A percentile compares a stretch with the other conserved stretches of the same genome.
Conservation (phyloP, 2,888 invertebrate species). For the Lordiphosa fenestrarum region DNA sequence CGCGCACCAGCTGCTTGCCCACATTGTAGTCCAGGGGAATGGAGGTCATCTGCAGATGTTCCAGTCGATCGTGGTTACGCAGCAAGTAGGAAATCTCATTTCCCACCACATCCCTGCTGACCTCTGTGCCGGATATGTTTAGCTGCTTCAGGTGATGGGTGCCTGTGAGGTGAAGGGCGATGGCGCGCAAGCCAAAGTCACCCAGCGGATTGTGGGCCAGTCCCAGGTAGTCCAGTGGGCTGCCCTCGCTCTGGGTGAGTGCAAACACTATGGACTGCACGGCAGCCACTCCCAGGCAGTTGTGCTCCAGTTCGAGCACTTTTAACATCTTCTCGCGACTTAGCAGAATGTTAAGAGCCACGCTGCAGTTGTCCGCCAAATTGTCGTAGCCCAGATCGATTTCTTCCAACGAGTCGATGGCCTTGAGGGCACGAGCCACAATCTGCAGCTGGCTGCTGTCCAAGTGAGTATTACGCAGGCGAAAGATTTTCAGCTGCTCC, state of each 20-base stretch:
- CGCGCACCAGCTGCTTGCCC: conserved; percentile 43
- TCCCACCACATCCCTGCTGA: conserved; percentile 3
- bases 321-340: conserved; percentile 38
- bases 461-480: conserved; percentile 71
- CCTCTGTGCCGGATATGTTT: conserved; percentile 51
- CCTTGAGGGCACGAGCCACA: conserved; percentile 48
- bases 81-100: conserved; percentile 47
- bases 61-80: conserved; percentile 44
- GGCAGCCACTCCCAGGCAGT: conserved; percentile 40
- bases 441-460: conserved; percentile 60
- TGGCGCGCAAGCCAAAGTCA: conserved; percentile 34
- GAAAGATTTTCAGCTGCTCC: conserved; percentile 54
- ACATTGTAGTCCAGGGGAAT: conserved; percentile 33
- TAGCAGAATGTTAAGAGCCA: conserved; percentile 53
- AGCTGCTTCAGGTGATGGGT: conserved; percentile 52
- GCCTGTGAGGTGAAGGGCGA: conserved; percentile 38
- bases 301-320: conserved; percentile 65
- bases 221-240: conserved; percentile 57
- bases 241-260: conserved; percentile 23
- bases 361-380: conserved; percentile 64
- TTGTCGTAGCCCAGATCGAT: conserved; percentile 73
- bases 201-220: conserved; percentile 64
- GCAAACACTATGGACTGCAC: conserved; percentile 37
- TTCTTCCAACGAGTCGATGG: conserved; percentile 49
- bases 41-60: conserved; percentile 57